Percentiles rank a stretch among this genome's conserved stretches.
These are phyloP conservation scores for Poecilia velifera DNA, from an alignment of 2,797 vertebrate genomes.

Conservation along the genomic window DNA sequence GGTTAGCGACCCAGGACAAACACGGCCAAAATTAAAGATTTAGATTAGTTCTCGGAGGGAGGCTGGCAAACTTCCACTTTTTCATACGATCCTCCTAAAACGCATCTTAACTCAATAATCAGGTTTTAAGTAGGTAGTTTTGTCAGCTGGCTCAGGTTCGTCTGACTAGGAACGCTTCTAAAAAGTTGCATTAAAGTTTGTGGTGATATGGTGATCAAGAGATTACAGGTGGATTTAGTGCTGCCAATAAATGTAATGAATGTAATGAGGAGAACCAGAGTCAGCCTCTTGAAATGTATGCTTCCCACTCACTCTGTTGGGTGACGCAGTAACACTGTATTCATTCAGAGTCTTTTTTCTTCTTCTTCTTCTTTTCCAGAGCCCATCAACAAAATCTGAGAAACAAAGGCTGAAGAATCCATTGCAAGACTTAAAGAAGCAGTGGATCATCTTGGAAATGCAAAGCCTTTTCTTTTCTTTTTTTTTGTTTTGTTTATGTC, in stretches of 20 bases:
- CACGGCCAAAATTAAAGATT: not conserved
- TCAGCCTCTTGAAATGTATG: not conserved
- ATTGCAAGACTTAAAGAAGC: slow-evolving; percentile 62
- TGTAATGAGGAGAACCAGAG: not conserved
- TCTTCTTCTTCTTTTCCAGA: not conserved
- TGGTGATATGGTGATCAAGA: not conserved
- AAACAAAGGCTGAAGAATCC: slow-evolving; percentile 37
- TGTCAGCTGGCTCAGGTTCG: not conserved
- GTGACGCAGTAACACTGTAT: not conserved
- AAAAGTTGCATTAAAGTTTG: not conserved
- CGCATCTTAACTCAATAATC: not conserved
- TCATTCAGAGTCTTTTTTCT: not conserved
- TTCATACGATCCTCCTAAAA: not conserved
- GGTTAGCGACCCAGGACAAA: not conserved
- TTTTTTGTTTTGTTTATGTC: slow-evolving; percentile 45
- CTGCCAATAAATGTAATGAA: not conserved
- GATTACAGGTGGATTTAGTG: not conserved
- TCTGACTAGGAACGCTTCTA: not conserved
- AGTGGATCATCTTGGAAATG: slow-evolving; percentile 64
- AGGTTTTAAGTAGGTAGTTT: not conserved
- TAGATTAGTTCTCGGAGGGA: not conserved
- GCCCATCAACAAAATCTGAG: slow-evolving; percentile 61
- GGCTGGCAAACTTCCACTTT: not conserved
- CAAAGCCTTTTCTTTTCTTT: slow-evolving; percentile 45
- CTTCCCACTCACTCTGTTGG: not conserved